These are phyloP conservation scores for Eublepharis macularius DNA, from an alignment of 2,113 vertebrate genomes.

Conservation along the genomic window DNA sequence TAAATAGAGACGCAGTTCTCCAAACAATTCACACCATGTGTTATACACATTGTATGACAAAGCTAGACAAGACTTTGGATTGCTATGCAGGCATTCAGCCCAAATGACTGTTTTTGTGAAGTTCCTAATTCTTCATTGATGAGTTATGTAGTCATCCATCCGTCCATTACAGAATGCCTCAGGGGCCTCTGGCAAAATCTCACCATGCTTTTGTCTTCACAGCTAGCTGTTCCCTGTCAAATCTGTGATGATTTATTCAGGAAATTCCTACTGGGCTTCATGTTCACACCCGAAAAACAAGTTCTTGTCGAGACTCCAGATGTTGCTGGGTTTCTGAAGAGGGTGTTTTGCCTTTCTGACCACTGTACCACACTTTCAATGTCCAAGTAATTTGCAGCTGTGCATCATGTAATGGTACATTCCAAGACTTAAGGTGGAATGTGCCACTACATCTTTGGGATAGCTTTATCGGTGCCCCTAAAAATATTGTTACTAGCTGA, in stretches of 20 bases:
- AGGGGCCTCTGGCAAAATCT: not conserved
- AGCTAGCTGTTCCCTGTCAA: not conserved
- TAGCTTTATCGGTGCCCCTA: not conserved
- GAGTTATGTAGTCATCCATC: not conserved
- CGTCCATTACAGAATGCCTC: not conserved
- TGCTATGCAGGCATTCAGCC: not conserved
- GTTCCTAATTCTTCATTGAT: not conserved
- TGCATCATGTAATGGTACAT: no score
- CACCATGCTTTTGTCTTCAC: not conserved
- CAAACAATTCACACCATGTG: fast-evolving
- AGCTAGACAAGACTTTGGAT: not conserved
- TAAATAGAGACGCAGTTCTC: not conserved
- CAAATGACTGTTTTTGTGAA: conserved; percentile 4
- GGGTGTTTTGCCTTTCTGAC: no score
- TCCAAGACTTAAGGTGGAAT: not conserved
- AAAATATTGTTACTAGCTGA: not conserved
- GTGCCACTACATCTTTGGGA: not conserved
- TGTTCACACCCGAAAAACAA: not conserved
- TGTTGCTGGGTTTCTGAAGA: not conserved
- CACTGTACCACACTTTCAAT: not conserved
- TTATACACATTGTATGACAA: not conserved
- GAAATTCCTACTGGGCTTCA: not conserved
- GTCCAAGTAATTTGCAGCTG: not conserved
- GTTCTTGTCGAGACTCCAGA: not conserved
- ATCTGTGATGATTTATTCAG: not conserved